Evolutionary conservation across 2,113 vertebrate genomes (phyloP).

Genomic region (Perognathus longimembris): DNA sequence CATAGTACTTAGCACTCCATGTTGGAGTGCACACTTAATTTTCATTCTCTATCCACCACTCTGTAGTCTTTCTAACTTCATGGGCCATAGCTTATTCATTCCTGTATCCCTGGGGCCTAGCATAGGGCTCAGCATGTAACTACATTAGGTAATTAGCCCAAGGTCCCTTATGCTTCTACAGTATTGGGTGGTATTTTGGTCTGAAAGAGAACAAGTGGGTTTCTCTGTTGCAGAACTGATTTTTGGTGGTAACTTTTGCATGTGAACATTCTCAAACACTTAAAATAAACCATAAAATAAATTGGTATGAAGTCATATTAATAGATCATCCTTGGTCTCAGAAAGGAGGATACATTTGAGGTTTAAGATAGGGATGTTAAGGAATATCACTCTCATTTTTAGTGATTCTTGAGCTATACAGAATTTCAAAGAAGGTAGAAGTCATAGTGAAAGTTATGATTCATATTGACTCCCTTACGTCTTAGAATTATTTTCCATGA

Average conservation of each 20-base stretch:
- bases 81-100: not conserved
- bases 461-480: not conserved
- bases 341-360: not conserved
- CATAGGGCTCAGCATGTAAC: not conserved
- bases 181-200: not conserved
- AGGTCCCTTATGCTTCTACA: not conserved
- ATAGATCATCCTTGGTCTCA: not conserved
- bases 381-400: constrained; percentile 25
- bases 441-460: not conserved
- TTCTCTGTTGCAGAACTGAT: not conserved
- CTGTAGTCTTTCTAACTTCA: not conserved
- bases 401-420: not conserved
- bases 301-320: not conserved
- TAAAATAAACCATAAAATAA: not conserved
- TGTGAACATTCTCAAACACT: not conserved
- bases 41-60: not conserved
- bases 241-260: not conserved
- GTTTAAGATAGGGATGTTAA: not conserved
- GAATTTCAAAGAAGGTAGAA: not conserved
- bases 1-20: not conserved
- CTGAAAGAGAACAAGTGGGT: not conserved
- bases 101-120: not conserved
- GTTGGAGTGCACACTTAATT: not conserved
- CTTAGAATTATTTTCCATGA: not conserved
- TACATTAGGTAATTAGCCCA: not conserved